Base-by-base conservation (phyloP, 2,797 vertebrate species). In the Paramormyrops hopkinsi region DNA sequence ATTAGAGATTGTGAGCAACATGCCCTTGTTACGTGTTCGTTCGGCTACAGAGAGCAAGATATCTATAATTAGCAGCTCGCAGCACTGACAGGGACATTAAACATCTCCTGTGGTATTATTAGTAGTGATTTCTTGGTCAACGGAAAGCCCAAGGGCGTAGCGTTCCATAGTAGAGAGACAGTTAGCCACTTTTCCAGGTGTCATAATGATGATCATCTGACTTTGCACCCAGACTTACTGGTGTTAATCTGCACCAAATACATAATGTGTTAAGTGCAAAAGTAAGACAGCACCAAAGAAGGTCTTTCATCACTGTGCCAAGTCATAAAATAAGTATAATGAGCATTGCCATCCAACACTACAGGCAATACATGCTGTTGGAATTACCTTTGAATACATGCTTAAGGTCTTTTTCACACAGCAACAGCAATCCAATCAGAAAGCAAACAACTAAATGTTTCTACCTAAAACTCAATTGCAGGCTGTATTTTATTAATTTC, bases 11-110 rank as follows among this genome's bases (percentile, higher is more conserved):
- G 65, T 73, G 33, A 73, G 19, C 48, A 50, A 59, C 73, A 33
- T 4, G 41, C 51, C 56, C 53, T 73, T 9, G 41, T 87, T 83
- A 88, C n/a, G 22, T 19, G 33, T 89, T 86, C 25, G 48, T 88
- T 84, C 76, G n/a, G 76, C 83, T 89, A 82, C 86, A 73, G 46
- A 59, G 87, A 84, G 90, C 83, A 69, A 79, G 56, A 86, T 51
- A 50, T 44, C 62, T 90, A 90, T 86, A 92, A 90, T 89, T 82
- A 90, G 90, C 51, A 88, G 65, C 90, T 59, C 14, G 76, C 48
- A 48, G 69, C 41, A 44, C 44, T 59, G 73, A 89, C 50, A 89
- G 88, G n/a, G 44, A 54, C 89, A 89, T 46, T 48, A 33, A 4
- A 62, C 83, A 48, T 88, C 86, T 54, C 54, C 50, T 85, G 89